Base-by-base conservation (phyloP, 1,140 invertebrate species). In the Drosophila leontia region DNA sequence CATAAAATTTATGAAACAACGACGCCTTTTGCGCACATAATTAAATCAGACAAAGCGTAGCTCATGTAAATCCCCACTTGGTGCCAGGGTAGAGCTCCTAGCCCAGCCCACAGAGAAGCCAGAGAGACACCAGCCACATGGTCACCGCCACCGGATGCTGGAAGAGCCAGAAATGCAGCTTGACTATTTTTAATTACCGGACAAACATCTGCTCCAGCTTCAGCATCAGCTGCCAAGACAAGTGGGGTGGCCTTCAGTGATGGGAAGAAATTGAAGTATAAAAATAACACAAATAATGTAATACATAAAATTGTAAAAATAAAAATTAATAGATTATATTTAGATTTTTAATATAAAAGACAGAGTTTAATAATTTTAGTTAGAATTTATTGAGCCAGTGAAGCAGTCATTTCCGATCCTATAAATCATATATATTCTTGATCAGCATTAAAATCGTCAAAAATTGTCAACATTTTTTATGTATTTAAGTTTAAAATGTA, bases 1-100 rank as follows among this genome's bases (percentile, higher is more conserved):
- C 85, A 84, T 87, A 84, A 88, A 87, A 87, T 88, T 88, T 87
- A 87, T 87, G 84, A 87, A 88, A 87, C 84, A 84, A 88, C 84
- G 78, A 87, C 84, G 84, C 84, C 84, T 88, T 85, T 88, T 88
- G 84, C 85, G 63, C 84, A 88, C 84, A 84, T 87, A 87, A 87
- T 87, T 87, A 87, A 87, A 87, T 87, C 84, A 88, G 84, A 84
- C 84, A 87, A 87, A 87, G 84, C 84, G 84, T 75, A 58, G 65
- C 77, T 71, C 84, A 88, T 87, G 84, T 88, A 87, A 87, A 87
- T 87, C 83, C 84, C 71, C 72, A 37, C 34, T 58, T 4, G 12
- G 15, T 35, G 23, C 35, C 44, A 76, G 58, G 41, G 32, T 41
- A 41, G 11, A 41, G 26, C 41, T 37, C 48, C 45, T 5, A 35